Conservation (phyloP, 2,888 invertebrate species). For the Orthonychiurus folsomi region DNA sequence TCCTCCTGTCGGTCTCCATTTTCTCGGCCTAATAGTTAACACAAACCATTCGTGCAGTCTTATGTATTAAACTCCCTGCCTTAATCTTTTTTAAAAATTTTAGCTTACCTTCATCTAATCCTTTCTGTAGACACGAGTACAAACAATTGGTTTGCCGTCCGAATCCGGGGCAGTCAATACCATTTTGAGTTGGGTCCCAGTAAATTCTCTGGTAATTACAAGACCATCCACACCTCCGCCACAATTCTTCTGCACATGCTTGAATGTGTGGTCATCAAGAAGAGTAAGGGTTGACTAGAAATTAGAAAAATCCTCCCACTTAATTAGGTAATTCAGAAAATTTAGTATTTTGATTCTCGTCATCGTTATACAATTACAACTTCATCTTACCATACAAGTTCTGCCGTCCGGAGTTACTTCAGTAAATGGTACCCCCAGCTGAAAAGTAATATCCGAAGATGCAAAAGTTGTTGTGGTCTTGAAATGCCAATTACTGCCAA, state of each 20-base stretch:
- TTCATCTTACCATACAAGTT: neutral
- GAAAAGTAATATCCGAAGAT: neutral
- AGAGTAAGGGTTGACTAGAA: neutral
- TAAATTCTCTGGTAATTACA: neutral
- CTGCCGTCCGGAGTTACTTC: neutral
- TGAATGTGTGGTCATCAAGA: neutral
- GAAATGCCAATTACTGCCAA: neutral
- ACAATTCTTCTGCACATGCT: neutral
- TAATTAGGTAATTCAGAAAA: neutral
- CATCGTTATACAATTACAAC: neutral
- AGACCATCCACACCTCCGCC: neutral
- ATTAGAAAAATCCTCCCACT: neutral
- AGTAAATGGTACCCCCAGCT: neutral
- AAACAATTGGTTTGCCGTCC: constrained; percentile 4
- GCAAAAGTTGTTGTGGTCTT: neutral
- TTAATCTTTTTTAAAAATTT: too few relatives aligned
- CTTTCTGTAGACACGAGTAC: neutral
- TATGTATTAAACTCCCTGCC: too few relatives aligned
- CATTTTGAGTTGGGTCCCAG: neutral
- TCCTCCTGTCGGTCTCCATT: too few relatives aligned
- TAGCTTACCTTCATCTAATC: neutral
- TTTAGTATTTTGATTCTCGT: too few relatives aligned
- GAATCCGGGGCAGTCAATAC: neutral
- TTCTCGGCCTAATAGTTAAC: neutral
- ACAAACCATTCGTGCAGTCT: too few relatives aligned